Evolutionary conservation across 2,113 vertebrate species (phyloP).

Genomic region (Nanorana parkeri): DNA sequence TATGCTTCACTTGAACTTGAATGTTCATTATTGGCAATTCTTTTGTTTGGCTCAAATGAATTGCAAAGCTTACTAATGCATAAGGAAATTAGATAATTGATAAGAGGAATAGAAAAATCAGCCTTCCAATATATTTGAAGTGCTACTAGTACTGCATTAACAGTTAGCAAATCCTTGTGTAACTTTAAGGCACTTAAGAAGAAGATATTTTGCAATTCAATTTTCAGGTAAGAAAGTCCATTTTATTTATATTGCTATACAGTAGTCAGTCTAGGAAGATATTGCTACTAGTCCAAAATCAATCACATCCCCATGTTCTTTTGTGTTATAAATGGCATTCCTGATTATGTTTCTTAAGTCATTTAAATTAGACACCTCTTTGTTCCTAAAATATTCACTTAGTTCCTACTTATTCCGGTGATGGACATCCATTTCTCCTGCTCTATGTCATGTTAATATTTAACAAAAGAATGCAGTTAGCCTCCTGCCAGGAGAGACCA

Average conservation of each 20-base stretch:
- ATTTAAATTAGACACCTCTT: constrained; percentile 83
- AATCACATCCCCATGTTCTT: constrained; percentile 62
- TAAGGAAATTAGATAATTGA: too few species aligned
- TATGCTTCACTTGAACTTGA: too few species aligned
- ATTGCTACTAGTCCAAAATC: constrained; percentile 34
- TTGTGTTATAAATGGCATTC: constrained; percentile 71
- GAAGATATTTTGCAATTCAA: too few species aligned
- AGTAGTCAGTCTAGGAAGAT: background rate
- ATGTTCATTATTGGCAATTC: too few species aligned
- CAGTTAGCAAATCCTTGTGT: too few species aligned
- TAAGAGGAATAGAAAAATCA: too few species aligned
- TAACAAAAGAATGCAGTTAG: constrained; percentile 78
- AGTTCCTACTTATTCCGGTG: constrained; percentile 78
- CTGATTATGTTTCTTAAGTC: constrained; percentile 74
- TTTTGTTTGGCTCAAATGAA: too few species aligned
- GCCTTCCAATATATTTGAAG: too few species aligned
- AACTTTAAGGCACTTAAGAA: too few species aligned
- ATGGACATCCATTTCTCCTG: constrained; percentile 79
- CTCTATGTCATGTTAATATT: constrained; percentile 81
- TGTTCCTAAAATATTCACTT: constrained; percentile 79
- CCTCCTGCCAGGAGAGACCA: constrained; percentile 71
- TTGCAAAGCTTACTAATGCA: too few species aligned
- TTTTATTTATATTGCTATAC: background rate
- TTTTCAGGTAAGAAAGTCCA: background rate
- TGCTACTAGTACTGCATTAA: too few species aligned